phyloP scores from a whole-genome alignment of 1,140 invertebrate species.

The Drosophila pruinosa region DNA sequence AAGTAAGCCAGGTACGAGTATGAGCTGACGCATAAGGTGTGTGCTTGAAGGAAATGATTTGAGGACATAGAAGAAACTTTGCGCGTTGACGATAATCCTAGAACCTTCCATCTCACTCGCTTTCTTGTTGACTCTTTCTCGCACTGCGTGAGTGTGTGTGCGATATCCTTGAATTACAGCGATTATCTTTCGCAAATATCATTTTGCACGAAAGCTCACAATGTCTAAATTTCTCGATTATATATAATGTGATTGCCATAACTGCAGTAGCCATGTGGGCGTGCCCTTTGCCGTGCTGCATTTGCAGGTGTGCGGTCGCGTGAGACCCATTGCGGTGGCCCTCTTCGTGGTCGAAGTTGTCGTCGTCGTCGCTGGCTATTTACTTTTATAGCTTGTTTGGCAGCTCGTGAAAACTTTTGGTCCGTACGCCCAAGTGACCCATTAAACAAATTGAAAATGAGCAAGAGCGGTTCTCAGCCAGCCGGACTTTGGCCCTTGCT shows the following conservation, averaged over 20 bases:
- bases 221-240: conserved; percentile 70
- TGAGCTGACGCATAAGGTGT: conserved; percentile 16
- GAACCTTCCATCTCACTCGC: background rate
- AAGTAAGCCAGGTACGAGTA: conserved; percentile 44
- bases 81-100: background rate
- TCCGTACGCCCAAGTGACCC: conserved; percentile 71
- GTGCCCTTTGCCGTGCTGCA: background rate
- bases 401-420: conserved; percentile 71
- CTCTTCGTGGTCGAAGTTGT: background rate
- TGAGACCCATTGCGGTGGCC: background rate
- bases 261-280: background rate
- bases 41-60: background rate
- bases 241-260: conserved; percentile 28
- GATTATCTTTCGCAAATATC: conserved; percentile 78
- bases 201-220: conserved; percentile 75
- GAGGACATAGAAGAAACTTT: background rate
- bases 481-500: conserved; percentile 17
- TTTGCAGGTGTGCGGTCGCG: conserved; percentile 8
- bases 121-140: background rate
- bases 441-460: conserved; percentile 79
- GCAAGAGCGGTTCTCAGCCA: conserved; percentile 13
- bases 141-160: conserved; percentile 3
- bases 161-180: conserved; percentile 60
- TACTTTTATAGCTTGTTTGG: conserved; percentile 76
- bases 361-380: conserved; percentile 46